Base-by-base conservation (phyloP, 2,888 invertebrate genomes). In the Orgyia antiqua region DNA sequence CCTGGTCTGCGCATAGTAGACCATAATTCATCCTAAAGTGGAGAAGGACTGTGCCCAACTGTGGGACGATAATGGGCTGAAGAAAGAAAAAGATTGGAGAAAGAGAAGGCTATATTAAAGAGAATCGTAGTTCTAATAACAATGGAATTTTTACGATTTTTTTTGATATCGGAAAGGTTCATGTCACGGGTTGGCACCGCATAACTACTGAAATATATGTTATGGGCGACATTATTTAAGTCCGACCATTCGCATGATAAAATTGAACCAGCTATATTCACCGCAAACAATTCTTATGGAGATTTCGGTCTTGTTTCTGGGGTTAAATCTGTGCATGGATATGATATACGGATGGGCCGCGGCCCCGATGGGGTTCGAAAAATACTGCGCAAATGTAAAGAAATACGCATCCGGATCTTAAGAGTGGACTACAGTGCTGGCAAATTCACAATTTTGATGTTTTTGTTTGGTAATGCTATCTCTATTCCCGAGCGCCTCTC, bases 221-320 rank as follows among this genome's bases (percentile, higher is more conserved):
- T 70, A 80, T 78, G 75, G 68, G 57, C 41, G 52, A 53, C 68
- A 74, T 82, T 78, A 83, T 83, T 84, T 82, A 76, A 72, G 77
- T 72, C 73, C 77, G 60, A 72, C 79, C 66, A 80, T 86, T 84
- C 73, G 74, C 80, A 83, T 83, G 84, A 68, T 84, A 86, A 86
- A 82, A 77, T 68, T 66, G 73, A 68, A 72, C 69, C 72, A 68
- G 54, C 71, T 73, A 76, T 80, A 83, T 83, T 78, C 77, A 76
- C 70, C 68, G 72, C 71, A 68, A 66, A 75, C 84, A 57, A 86
- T 86, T 86, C 68, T 80, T 80, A 86, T 86, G 84, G 78, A 80
- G 82, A 84, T 86, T 82, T 69, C 66, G 72, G 60, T 71, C 77
- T 76, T 82, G 80, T 79, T 82, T 76, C 66, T 73, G 57, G 65